Base-by-base conservation (phyloP, 2,888 invertebrate species). In the Tanytarsus gracilentus region DNA sequence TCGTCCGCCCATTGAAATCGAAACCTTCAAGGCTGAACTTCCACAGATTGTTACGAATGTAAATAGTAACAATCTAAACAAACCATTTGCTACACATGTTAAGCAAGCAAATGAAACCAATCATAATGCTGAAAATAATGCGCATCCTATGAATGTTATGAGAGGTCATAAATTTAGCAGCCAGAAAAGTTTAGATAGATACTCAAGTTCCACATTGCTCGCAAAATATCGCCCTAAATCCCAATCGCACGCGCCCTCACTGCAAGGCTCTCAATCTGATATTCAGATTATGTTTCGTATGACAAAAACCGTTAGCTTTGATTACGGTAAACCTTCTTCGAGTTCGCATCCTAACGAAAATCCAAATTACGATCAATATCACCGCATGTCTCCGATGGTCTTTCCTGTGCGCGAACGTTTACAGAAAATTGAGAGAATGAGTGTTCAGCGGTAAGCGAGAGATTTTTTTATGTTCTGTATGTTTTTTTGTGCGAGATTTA, bases 271-370 rank as follows among this genome's bases (percentile, higher is more conserved):
- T 14, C 67, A 67, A 61, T 68, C 69, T 56, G 70, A 73, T 63
- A 65, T 73, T 11, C 67, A 65, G 61, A 66, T 67, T 52, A 62
- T 67, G 51, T 63, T 67, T 26, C 69, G 70, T 56, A 72, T 73
- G 67, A 68, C 69, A 61, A 74, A 74, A 69, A 74, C 75, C 51
- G 74, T 74, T 66, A 74, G 74, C 68, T 74, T 74, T 63, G 71
- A 72, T 67, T 74, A 73, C 66, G 72, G 48, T 6, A 61, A 59
- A 48, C 8, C 48, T 21, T 7, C 58, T 2, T n/a, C 27, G 14
- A 40, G 21, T 33, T 9, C n/a, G 5, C 11, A 29, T 7, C n/a
- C 25, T 11, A 36, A 33, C 27, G 60, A 16, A 7, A 60, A 60
- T 60, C 50, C 49, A 4, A 60, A 50, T 30, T 49, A 48, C 36